A percentile compares a stretch with the other conserved stretches of the same genome.
phyloP scores from a whole-genome alignment of 37 sponge, comb jelly and placozoan species.

The Trichoplax adhaerens region DNA sequence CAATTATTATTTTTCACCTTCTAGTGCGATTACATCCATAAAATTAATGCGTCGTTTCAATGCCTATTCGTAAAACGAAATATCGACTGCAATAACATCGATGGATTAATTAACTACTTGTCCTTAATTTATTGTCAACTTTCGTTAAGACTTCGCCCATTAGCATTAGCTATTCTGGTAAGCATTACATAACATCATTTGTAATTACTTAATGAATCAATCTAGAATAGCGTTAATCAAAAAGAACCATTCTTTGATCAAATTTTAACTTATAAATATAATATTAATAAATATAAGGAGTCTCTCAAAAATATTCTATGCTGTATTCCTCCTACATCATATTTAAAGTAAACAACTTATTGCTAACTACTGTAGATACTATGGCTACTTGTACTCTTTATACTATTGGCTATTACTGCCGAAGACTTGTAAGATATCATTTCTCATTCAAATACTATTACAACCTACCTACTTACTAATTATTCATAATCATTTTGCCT shows the following conservation, averaged over 20 bases:
- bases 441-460: neutral
- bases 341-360: too few species aligned
- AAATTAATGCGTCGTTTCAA: too few species aligned
- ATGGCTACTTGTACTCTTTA: conserved; percentile 75
- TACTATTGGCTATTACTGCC: conserved; percentile 79
- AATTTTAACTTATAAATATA: too few species aligned
- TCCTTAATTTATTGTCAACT: conserved; percentile 64
- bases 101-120: conserved; percentile 64
- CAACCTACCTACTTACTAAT: neutral
- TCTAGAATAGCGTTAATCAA: too few species aligned
- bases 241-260: too few species aligned
- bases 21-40: too few species aligned
- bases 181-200: neutral
- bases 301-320: too few species aligned
- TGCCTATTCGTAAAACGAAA: too few species aligned
- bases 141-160: conserved; percentile 51
- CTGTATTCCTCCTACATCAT: too few species aligned
- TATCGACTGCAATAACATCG: neutral
- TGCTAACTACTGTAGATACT: conserved; percentile 28
- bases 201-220: too few species aligned
- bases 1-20: too few species aligned
- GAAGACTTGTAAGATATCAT: conserved; percentile 69
- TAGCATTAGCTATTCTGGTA: conserved; percentile 66
- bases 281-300: too few species aligned
- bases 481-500: neutral